Base-by-base conservation (phyloP, 2,888 invertebrate genomes). In the Xestobium rufovillosum region DNA sequence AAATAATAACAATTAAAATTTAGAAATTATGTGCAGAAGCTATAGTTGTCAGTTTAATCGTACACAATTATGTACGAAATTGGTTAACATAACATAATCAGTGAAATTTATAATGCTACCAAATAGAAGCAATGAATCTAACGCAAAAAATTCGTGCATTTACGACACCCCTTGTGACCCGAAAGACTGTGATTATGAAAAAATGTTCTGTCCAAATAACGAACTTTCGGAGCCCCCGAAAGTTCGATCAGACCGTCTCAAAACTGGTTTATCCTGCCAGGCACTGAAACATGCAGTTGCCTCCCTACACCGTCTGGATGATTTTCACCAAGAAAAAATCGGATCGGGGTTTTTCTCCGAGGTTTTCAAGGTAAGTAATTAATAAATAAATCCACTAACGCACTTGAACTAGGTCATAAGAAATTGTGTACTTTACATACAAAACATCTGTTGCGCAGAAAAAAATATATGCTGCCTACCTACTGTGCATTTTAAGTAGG, bases 341-440 rank as follows among this genome's bases (percentile, higher is more conserved):
- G 96, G 95, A 31, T 75, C 83, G 33, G 96, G 96, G 46, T 96
- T 96, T 71, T 96, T 95, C 72, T 95, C 95, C 3, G 91, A 94
- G 72, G 95, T 96, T 44, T 95, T 87, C 70, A 95, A 95, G 86
- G 96, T 95, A 71, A 74, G 78, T 67, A 19, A 19, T 8, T 6
- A n/a, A 16, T 19, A 28, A 15, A 31, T 26, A 12, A 3, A 14
- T 31, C 15, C 3, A 2, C n/a, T 23, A 8, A 10, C 11, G 19
- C n/a, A 30, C 14, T 30, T 30, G 14, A 13, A 6, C 14, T 25
- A 10, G 16, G 23, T n/a, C 9, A 12, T 12, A 9, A 10, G 17
- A 32, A 37, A 4, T n/a, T 13, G 23, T 10, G 26, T 13, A 19
- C 12, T 3, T 14, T 14, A 31, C 23, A 31, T 11, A 17, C 14